Evolutionary conservation across 2,797 vertebrate genomes (phyloP), one percentile per base, ranked within the genome.

Genomic region (Sebastes goodei): DNA sequence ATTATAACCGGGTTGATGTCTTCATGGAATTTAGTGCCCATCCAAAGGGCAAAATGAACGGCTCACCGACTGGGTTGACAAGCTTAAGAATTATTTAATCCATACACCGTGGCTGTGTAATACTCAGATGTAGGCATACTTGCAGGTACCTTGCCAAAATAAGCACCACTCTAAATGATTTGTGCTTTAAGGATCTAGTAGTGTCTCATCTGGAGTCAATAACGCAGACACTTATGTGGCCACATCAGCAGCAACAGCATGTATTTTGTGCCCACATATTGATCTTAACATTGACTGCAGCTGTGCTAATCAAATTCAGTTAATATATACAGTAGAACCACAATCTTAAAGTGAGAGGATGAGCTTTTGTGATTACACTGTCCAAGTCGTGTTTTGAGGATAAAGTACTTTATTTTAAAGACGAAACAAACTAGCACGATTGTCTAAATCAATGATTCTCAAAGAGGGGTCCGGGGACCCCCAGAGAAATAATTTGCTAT

Each of bases 141-240:
- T 68, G 27, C 70, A 68, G 7, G 35, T 78, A 27, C 30, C 57
- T 80, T 77, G 59, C 42, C 66, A 32, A 55, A 23, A 23, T 23
- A 53, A 21, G 27, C 46, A 67, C 46, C 46, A 14, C 46, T 66
- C 14, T 11, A 52, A 46, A 68, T 80, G 79, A 84, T 64, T 70
- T 80, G 71, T 68, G 64, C 61, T 73, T 46, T 38, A 71, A 55
- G 25, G 68, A 27, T 59, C 4, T 12, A 10, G 55, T 17, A 11
- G 14, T 56, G 42, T 53, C 52, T 80, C 70, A 2, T 35, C 12
- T 57, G 27, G 27, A 76, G 71, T 71, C 71, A 46, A 71, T 74
- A 78, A 27, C 32, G n/a, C 29, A 0, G 46, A 69, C 78, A 32
- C 38, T 56, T 49, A 9, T 46, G 75, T 72, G 53, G 67, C 68